Percentiles rank a stretch among this genome's conserved stretches.
phyloP scores from a whole-genome alignment of 2,888 invertebrate species.

The Cephus pygmeus region DNA sequence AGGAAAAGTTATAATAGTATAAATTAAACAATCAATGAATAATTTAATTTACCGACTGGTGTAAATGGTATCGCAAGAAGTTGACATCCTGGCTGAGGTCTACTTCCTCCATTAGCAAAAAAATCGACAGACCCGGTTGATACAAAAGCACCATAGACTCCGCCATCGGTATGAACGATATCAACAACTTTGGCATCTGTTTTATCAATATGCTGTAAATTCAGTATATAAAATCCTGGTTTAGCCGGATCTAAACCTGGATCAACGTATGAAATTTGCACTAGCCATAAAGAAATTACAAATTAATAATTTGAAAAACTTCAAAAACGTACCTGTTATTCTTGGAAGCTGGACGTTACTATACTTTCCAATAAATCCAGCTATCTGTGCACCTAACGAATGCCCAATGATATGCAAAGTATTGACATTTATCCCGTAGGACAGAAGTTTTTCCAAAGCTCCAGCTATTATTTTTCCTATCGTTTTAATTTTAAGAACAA shows the following conservation, averaged over 20 bases:
- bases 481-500: constrained; percentile 17
- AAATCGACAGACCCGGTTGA: constrained; percentile 49
- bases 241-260: constrained; percentile 52
- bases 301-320: not conserved
- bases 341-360: constrained; percentile 33
- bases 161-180: constrained; percentile 51
- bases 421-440: constrained; percentile 31
- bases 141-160: constrained; percentile 38
- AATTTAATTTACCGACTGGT: constrained; percentile 27
- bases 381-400: constrained; percentile 50
- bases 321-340: constrained; percentile 44
- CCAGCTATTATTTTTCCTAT: constrained; percentile 35
- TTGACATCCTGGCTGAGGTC: constrained; percentile 50
- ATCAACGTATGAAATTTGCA: not conserved
- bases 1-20: not conserved
- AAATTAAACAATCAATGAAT: not conserved
- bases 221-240: constrained; percentile 45
- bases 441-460: constrained; percentile 29
- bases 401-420: constrained; percentile 47
- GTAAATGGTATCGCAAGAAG: constrained; percentile 27
- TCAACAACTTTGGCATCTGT: constrained; percentile 43
- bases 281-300: too few relatives aligned
- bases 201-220: constrained; percentile 37
- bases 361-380: constrained; percentile 37
- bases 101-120: constrained; percentile 46